Evolutionary conservation across 2,113 vertebrate genomes (phyloP).

Genomic region (Sisor rabdophorus): DNA sequence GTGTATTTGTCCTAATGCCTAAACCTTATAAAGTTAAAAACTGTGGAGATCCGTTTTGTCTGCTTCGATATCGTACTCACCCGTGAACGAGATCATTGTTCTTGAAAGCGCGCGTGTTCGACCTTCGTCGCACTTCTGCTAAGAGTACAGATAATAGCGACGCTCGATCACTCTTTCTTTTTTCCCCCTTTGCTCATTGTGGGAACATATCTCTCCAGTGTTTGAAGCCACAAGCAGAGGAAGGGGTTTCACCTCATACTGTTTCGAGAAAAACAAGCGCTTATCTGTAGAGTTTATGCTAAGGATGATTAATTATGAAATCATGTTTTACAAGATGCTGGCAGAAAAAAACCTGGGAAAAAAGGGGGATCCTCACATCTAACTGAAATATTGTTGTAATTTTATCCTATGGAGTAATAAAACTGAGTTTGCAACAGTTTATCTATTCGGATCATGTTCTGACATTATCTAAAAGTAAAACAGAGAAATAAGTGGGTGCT

Average conservation of each 20-base stretch:
- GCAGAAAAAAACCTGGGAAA: neutral
- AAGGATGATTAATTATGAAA: neutral
- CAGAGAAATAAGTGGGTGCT: too few relatives aligned
- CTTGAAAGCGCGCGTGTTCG: conserved; percentile 3
- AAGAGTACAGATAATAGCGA: neutral
- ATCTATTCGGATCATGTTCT: too few relatives aligned
- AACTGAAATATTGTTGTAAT: too few relatives aligned
- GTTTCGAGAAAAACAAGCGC: conserved; percentile 47
- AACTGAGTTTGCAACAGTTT: too few relatives aligned
- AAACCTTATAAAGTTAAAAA: neutral
- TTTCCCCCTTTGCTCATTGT: conserved; percentile 5
- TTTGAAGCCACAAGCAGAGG: conserved; percentile 41
- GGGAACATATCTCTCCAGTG: conserved; percentile 34
- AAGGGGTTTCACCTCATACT: conserved; percentile 37
- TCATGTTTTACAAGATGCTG: neutral
- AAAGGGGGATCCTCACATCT: neutral
- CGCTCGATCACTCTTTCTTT: neutral
- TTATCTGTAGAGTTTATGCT: conserved; percentile 2
- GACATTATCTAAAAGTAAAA: too few relatives aligned
- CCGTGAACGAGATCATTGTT: conserved; percentile 40
- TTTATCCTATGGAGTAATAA: too few relatives aligned
- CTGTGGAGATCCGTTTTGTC: neutral
- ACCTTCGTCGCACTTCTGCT: neutral
- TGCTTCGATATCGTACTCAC: conserved; percentile 19
- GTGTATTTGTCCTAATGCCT: neutral